A percentile compares a stretch with the other conserved stretches of the same genome.
phyloP scores from a whole-genome alignment of 2,797 vertebrate genomes.

The Falco naumanni region DNA sequence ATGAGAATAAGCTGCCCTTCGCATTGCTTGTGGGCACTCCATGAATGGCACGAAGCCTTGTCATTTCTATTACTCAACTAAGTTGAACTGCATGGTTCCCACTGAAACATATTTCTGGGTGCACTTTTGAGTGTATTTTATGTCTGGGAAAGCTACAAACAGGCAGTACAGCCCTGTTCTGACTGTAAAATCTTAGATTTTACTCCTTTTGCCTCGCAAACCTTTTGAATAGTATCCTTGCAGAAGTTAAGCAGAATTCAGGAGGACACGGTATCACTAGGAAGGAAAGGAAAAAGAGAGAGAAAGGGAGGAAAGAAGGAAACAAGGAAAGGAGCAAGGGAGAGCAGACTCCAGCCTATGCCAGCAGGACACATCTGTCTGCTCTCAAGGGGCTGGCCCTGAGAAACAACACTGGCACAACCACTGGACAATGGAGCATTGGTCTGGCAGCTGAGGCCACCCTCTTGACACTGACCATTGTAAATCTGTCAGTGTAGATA shows the following conservation, averaged over 20 bases:
- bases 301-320: background rate
- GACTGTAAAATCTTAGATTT: background rate
- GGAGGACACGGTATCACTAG: background rate
- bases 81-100: background rate
- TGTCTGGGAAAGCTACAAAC: background rate
- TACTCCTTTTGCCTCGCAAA: background rate
- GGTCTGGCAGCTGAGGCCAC: background rate
- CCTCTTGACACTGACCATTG: background rate
- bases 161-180: background rate
- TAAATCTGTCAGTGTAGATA: background rate
- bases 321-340: background rate
- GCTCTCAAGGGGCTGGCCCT: background rate
- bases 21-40: background rate
- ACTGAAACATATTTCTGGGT: background rate
- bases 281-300: background rate
- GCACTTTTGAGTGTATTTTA: background rate
- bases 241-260: background rate
- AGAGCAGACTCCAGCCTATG: background rate
- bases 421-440: background rate
- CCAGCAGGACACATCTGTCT: background rate
- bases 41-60: background rate
- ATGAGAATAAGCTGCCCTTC: background rate
- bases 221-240: background rate
- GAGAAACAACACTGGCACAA: background rate
- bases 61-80: background rate